Evolutionary conservation across 2,888 invertebrate genomes (phyloP).

Genomic region (Endotricha flammealis): DNA sequence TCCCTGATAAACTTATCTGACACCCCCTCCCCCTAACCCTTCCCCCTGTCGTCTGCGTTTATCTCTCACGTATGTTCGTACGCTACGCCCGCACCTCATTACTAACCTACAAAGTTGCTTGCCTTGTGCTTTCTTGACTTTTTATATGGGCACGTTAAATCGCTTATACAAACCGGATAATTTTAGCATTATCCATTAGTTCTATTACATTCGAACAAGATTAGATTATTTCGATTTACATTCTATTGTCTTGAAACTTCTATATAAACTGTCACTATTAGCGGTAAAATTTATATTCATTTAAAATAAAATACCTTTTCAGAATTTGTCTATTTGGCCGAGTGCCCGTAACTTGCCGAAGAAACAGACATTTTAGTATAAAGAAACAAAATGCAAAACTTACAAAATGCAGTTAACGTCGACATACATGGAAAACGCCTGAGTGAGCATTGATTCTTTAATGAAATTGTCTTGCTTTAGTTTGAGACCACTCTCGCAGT

Average conservation of each 20-base stretch:
- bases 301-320: conserved; percentile 47
- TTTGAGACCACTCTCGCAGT: conserved; percentile 34
- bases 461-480: conserved; percentile 46
- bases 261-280: conserved; percentile 9
- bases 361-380: conserved; percentile 54
- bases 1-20: conserved; percentile 75
- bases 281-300: conserved; percentile 43
- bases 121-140: conserved; percentile 40
- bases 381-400: conserved; percentile 63
- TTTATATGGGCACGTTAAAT: conserved; percentile 38
- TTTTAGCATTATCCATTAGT: conserved; percentile 12
- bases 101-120: conserved; percentile 41
- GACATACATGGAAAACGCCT: conserved; percentile 53
- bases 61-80: conserved; percentile 65
- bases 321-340: conserved; percentile 65
- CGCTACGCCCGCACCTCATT: conserved; percentile 48
- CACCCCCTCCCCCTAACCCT: conserved; percentile 34
- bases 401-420: conserved; percentile 69
- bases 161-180: conserved; percentile 16
- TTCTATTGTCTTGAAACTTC: neutral
- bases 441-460: conserved; percentile 45
- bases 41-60: conserved; percentile 56
- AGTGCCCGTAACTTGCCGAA: conserved; percentile 53
- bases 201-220: conserved; percentile 17
- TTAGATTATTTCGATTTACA: neutral